Evolutionary conservation across 1,140 invertebrate genomes (phyloP), one percentile per base, ranked within the genome.

Genomic region (Adelges cooleyi): DNA sequence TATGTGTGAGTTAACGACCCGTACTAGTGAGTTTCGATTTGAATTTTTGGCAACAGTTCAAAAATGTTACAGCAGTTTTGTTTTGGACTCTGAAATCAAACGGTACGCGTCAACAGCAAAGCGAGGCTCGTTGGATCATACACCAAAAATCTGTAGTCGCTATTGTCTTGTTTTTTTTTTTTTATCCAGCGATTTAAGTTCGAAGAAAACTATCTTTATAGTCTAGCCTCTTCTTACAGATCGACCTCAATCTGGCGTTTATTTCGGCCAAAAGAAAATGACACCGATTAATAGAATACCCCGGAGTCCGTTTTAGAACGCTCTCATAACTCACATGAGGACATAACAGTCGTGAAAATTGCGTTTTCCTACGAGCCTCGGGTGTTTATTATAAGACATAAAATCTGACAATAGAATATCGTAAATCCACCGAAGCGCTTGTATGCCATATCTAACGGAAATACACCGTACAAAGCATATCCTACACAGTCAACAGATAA

Each of bases 361-460:
- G 56, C 17, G 25, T 46, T 62, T 62, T 62, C 18, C 42, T 44
- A 13, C 27, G n/a, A 17, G 25, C 23, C 20, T 33, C 17, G n/a
- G 38, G 29, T 62, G 25, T 38, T 48, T 48, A 62, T 48, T 48
- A 25, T 62, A 33, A 33, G 42, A 29, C 40, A 20, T 62, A 33
- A 62, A 62, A 48, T 36, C 25, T 62, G 25, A 62, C 56, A 62
- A 62, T 62, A 62, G 56, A 46, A 48, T 46, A 62, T 48, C 56
- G 23, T 62, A 62, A 62, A 62, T 62, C 56, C 42, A 48, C 38
- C 17, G 42, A 46, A 46, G 44, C 25, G 25, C 25, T 48, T 48
- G 22, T 48, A 15, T 13, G 23, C 42, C 56, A 18, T n/a, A n/a
- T 42, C 40, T 46, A 44, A 59, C 54, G 17, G 53, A 27, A 25